A percentile compares a stretch with the other conserved stretches of the same genome.
Conservation (phyloP, 1,140 invertebrate genomes). For the Bathynomus jamesi region DNA sequence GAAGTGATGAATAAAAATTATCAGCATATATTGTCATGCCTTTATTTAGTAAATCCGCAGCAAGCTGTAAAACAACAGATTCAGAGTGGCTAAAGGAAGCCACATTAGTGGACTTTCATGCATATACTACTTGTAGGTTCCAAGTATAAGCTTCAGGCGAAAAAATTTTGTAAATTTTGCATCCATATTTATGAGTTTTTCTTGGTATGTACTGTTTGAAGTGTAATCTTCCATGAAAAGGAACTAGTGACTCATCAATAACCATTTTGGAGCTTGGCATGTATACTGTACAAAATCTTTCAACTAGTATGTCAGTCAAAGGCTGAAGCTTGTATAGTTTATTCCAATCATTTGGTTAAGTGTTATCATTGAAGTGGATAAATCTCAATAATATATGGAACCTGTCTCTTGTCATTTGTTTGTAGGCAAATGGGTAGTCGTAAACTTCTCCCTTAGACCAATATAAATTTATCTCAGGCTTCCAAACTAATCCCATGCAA, state of each 20-base stretch:
- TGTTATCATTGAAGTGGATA: too few relatives aligned
- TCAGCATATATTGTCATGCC: conserved; percentile 38
- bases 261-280: too few relatives aligned
- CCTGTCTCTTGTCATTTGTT: conserved; percentile 14
- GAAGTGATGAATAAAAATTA: conserved; percentile 44
- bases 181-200: too few relatives aligned
- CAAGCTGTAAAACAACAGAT: conserved; percentile 8
- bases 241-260: too few relatives aligned
- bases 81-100: conserved; percentile 19
- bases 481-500: conserved; percentile 13
- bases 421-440: conserved; percentile 11
- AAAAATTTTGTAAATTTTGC: conserved; percentile 44
- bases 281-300: too few relatives aligned
- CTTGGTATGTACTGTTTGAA: too few relatives aligned
- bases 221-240: too few relatives aligned
- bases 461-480: conserved; percentile 9
- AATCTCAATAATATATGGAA: too few relatives aligned
- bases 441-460: conserved; percentile 16
- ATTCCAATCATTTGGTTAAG: too few relatives aligned
- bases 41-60: conserved; percentile 35
- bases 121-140: conserved; percentile 40
- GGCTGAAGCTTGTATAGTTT: too few relatives aligned
- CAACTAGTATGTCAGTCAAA: too few relatives aligned
- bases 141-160: conserved; percentile 42
- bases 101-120: conserved; percentile 37